Evolutionary conservation across 2,888 invertebrate genomes (phyloP).

Genomic region (Carterocephalus palaemon): DNA sequence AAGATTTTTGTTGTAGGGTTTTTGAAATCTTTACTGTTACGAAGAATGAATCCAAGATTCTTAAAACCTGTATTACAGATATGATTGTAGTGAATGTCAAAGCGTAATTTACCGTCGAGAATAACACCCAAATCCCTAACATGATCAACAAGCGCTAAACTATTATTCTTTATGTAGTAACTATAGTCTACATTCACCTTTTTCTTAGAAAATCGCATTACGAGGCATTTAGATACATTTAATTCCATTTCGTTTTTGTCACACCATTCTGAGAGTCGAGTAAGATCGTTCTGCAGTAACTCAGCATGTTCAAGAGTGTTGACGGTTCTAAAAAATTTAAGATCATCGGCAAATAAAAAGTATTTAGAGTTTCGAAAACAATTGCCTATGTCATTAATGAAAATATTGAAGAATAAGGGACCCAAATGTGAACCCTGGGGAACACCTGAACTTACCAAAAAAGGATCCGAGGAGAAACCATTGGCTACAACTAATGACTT

Average conservation of each 20-base stretch:
- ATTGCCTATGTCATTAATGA: constrained; percentile 14
- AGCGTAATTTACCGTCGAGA: not conserved
- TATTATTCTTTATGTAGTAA: no score
- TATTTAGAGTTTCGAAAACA: not conserved
- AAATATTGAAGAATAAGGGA: constrained; percentile 13
- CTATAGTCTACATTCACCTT: no score
- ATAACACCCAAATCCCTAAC: not conserved
- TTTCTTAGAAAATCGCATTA: not conserved
- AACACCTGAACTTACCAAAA: constrained; percentile 12
- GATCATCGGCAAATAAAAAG: constrained; percentile 3
- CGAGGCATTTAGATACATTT: not conserved
- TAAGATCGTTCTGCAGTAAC: not conserved
- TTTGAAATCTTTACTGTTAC: not conserved
- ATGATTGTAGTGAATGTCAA: not conserved
- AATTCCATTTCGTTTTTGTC: not conserved
- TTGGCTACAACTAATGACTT: constrained; percentile 2
- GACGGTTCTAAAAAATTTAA: constrained; percentile 1
- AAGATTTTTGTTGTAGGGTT: not conserved
- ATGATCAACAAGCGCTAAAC: not conserved
- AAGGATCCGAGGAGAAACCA: constrained; percentile 4
- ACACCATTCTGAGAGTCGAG: not conserved
- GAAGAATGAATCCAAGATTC: not conserved
- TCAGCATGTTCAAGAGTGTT: no score
- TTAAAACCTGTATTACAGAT: not conserved
- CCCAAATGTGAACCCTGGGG: constrained; percentile 19